Conservation (phyloP, 2,113 vertebrate species). For the Xenopus laevis region DNA sequence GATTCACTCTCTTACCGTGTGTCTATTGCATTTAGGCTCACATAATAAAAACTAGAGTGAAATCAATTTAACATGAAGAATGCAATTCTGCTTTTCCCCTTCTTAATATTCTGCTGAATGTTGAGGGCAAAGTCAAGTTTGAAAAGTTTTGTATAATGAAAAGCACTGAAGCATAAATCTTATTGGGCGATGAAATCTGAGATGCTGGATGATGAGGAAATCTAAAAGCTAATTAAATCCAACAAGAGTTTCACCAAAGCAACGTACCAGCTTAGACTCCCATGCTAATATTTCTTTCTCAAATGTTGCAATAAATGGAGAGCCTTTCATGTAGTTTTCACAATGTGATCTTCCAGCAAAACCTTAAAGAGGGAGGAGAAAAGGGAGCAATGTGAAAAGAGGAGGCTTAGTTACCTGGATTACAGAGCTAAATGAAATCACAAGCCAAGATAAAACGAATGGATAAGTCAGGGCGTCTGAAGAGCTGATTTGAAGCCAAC, state of each 20-base stretch:
- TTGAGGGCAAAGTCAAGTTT: constrained; percentile 43
- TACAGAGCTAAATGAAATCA: constrained; percentile 65
- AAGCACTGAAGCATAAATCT: constrained; percentile 61
- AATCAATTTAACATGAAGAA: constrained; percentile 56
- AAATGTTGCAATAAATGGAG: constrained; percentile 58
- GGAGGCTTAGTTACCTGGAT: constrained; percentile 65
- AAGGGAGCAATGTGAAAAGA: constrained; percentile 30
- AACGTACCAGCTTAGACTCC: constrained; percentile 61
- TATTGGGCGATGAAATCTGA: constrained; percentile 57
- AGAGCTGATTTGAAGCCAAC: constrained; percentile 71
- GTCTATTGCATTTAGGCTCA: constrained; percentile 49
- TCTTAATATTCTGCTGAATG: constrained; percentile 40
- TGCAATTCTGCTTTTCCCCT: constrained; percentile 39
- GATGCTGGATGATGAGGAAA: constrained; percentile 59
- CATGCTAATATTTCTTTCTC: constrained; percentile 60
- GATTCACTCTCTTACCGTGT: constrained; percentile 46
- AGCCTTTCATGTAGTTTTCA: constrained; percentile 62
- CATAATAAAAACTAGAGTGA: constrained; percentile 52
- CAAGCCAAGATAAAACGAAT: constrained; percentile 67
- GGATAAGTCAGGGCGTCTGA: constrained; percentile 65
- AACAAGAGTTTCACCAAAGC: constrained; percentile 59
- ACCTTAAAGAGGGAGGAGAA: constrained; percentile 49
- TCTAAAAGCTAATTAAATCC: constrained; percentile 71
- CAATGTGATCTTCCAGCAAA: constrained; percentile 63
- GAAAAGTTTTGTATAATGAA: constrained; percentile 61